Evolutionary conservation across 2,797 vertebrate species (phyloP).

Genomic region (Capromys pilorides): DNA sequence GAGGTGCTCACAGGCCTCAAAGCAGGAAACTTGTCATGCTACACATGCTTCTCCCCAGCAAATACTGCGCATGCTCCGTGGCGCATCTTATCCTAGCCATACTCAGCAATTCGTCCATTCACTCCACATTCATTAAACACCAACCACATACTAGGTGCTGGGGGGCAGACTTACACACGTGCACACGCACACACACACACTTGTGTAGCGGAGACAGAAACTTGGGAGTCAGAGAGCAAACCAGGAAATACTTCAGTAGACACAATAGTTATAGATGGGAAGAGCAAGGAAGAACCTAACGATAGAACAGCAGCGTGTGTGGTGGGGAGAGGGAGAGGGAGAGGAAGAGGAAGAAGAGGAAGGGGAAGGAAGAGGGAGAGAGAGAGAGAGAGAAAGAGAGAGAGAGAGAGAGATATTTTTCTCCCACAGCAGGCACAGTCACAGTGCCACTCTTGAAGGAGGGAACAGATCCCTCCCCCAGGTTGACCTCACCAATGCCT

Average conservation of each 20-base stretch:
- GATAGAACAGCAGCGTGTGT: background rate
- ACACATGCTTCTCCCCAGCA: background rate
- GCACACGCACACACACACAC: background rate
- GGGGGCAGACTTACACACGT: background rate
- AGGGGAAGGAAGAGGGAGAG: fast-evolving
- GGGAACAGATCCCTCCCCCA: background rate
- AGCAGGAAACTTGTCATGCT: background rate
- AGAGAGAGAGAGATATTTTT: fast-evolving
- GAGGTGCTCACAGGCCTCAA: background rate
- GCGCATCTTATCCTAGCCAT: fast-evolving
- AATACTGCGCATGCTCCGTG: background rate
- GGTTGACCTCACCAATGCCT: background rate
- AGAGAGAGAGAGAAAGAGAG: fast-evolving
- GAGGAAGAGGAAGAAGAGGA: too few relatives aligned
- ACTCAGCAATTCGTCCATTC: background rate
- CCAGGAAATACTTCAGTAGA: background rate
- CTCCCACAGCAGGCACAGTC: fast-evolving
- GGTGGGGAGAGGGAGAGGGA: too few relatives aligned
- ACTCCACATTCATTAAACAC: background rate
- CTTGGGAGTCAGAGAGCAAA: background rate
- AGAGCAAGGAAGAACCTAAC: background rate
- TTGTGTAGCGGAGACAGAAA: background rate
- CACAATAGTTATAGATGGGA: background rate
- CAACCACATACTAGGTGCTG: too few relatives aligned
- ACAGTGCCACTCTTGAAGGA: background rate